Conservation (phyloP, 2,888 invertebrate species). For the Hydropsyche betteni region DNA sequence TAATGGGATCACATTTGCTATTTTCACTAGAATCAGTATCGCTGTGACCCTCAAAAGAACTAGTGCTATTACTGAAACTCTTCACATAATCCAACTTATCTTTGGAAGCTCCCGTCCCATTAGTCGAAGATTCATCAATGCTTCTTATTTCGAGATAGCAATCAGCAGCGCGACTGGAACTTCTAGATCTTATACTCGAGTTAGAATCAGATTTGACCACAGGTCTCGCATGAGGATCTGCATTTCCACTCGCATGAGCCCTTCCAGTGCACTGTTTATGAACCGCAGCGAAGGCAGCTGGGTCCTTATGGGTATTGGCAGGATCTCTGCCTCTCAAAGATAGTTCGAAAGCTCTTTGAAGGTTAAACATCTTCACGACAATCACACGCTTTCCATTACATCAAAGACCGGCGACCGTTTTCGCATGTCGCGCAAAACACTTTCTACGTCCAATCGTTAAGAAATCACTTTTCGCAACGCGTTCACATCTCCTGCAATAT, state of each 20-base stretch:
- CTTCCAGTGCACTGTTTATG: slow-evolving; percentile 81
- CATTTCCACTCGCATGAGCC: slow-evolving; percentile 78
- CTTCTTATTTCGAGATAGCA: slow-evolving; percentile 64
- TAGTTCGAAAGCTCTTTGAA: slow-evolving; percentile 68
- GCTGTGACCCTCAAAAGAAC: slow-evolving; percentile 73
- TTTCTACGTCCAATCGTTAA: slow-evolving; percentile 55
- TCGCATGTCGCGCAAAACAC: slow-evolving; percentile 19
- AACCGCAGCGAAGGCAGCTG: slow-evolving; percentile 67
- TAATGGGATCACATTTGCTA: slow-evolving; percentile 15
- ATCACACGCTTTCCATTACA: slow-evolving; percentile 12
- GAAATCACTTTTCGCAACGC: slow-evolving; percentile 55
- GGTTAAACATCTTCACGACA: slow-evolving; percentile 61
- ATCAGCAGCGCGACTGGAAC: slow-evolving; percentile 57
- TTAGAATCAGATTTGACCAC: slow-evolving; percentile 64
- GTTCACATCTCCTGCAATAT: slow-evolving; percentile 58
- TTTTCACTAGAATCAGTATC: slow-evolving; percentile 71
- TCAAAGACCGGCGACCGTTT: slow-evolving; percentile 43
- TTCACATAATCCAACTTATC: slow-evolving; percentile 59
- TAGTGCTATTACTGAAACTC: slow-evolving; percentile 69
- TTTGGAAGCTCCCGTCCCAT: slow-evolving; percentile 50
- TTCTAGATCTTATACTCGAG: slow-evolving; percentile 62
- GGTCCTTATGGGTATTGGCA: slow-evolving; percentile 64
- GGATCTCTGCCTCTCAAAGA: slow-evolving; percentile 67
- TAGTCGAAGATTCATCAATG: slow-evolving; percentile 55
- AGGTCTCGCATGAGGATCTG: slow-evolving; percentile 62